Conservation (phyloP, 2,113 vertebrate species). For the Circaetus cinerascens region DNA sequence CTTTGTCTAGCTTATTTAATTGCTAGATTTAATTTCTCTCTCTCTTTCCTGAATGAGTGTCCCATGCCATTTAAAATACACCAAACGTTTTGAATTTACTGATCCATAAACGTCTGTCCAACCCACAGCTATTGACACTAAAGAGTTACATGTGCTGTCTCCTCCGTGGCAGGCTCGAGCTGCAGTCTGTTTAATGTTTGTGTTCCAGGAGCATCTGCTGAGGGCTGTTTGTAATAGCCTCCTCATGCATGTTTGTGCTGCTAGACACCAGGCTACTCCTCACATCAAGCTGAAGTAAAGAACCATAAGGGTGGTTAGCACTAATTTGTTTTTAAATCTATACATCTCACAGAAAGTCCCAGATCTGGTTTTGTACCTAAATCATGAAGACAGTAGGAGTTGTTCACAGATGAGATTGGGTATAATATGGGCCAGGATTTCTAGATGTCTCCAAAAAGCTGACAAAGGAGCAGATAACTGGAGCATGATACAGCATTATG, state of each 20-base stretch:
- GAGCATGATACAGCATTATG: background rate
- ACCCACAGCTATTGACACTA: background rate
- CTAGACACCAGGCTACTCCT: background rate
- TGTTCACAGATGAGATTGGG: background rate
- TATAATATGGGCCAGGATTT: background rate
- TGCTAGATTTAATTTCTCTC: background rate
- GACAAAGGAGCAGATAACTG: background rate
- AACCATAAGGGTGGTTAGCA: fast-evolving
- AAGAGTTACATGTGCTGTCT: background rate
- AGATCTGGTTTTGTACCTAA: background rate
- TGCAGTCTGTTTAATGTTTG: background rate
- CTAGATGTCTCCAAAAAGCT: background rate
- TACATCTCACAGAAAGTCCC: background rate
- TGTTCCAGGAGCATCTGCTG: background rate
- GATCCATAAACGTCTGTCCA: background rate
- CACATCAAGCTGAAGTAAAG: background rate
- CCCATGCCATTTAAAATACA: background rate
- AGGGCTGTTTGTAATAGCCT: background rate
- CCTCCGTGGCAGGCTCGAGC: background rate
- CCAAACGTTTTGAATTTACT: background rate
- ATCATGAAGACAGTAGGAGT: background rate
- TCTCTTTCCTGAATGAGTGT: background rate
- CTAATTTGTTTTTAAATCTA: background rate
- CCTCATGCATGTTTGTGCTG: background rate
- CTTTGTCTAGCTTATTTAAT: background rate